Evolutionary conservation across 2,797 vertebrate species (phyloP), one percentile per base, ranked within the genome.

Genomic region (Artibeus lituratus): DNA sequence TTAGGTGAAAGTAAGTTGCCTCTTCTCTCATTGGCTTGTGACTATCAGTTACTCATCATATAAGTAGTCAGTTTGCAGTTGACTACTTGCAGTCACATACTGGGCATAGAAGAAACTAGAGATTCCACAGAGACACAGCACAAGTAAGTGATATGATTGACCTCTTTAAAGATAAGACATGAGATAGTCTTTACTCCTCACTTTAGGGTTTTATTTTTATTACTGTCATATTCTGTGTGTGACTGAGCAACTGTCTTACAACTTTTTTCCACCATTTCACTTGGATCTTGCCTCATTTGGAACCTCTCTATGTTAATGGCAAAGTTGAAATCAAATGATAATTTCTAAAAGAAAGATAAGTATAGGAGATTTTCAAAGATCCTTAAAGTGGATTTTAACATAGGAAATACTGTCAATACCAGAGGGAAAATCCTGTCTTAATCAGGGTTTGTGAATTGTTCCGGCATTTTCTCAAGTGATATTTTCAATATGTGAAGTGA

Each of bases 21-120:
- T 59, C 76, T 62, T 39, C 57, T 73, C 85, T 86, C 81, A 39
- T 42, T 97, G 90, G 93, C 82, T 95, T 73, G 85, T 92, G 90
- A 89, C 44, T 4, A 1, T 49, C 62, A 80, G 59, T 81, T 82
- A 53, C 39, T 86, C 53, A 29, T 86, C 53, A 29, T 24, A 92
- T 80, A 95, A 97, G 39, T 42, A 42, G 39, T 42, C 39, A 42
- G 39, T 42, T 7, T 42, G 39, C 39, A 42, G 39, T 42, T 42
- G 39, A 42, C 39, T 42, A 87, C n/a, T 29, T 37, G 29, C 74
- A 73, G 65, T 32, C 87, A 83, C 69, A 42, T 0, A 62, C 5
- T 29, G 6, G n/a, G 26, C 32, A 35, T 0, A 87, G 55, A 85
- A 57, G 32, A 85, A 44, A 44, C 44, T 44, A 44, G 44, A 44